Conservation (phyloP, 2,113 vertebrate genomes). For the Hippocampus comes region DNA sequence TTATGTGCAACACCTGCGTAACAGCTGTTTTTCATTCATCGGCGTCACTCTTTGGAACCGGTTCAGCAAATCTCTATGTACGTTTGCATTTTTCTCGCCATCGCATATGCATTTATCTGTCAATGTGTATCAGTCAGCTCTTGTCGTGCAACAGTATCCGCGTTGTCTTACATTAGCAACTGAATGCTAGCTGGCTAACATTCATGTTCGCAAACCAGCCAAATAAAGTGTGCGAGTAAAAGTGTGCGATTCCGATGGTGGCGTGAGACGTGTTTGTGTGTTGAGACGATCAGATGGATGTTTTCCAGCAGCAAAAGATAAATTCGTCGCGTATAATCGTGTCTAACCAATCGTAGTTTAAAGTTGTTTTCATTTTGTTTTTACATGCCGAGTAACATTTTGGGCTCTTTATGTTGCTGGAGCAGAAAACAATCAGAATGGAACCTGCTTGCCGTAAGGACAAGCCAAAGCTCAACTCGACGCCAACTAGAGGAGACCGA, state of each 20-base stretch:
- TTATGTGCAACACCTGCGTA: conserved; percentile 26
- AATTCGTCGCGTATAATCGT: background rate
- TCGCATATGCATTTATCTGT: too few relatives aligned
- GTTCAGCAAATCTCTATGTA: background rate
- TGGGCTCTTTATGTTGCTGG: background rate
- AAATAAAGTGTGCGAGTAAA: background rate
- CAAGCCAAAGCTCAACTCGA: conserved; percentile 81
- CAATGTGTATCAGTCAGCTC: background rate
- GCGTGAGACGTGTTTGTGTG: background rate
- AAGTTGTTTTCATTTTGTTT: background rate
- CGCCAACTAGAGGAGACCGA: conserved; percentile 81
- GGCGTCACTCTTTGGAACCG: background rate
- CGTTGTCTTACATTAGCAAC: background rate
- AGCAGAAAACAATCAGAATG: conserved; percentile 63
- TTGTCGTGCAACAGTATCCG: background rate
- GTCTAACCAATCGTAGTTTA: background rate
- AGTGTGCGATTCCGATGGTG: background rate
- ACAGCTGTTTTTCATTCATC: conserved; percentile 11
- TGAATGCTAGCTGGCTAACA: background rate
- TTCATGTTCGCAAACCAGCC: background rate
- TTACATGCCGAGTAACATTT: background rate
- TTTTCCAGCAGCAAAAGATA: background rate
- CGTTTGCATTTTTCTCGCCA: background rate
- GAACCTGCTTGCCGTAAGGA: conserved; percentile 82
- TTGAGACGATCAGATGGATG: background rate